phyloP scores from a whole-genome alignment of 1,140 invertebrate species.

The Coenobita brevimanus region DNA sequence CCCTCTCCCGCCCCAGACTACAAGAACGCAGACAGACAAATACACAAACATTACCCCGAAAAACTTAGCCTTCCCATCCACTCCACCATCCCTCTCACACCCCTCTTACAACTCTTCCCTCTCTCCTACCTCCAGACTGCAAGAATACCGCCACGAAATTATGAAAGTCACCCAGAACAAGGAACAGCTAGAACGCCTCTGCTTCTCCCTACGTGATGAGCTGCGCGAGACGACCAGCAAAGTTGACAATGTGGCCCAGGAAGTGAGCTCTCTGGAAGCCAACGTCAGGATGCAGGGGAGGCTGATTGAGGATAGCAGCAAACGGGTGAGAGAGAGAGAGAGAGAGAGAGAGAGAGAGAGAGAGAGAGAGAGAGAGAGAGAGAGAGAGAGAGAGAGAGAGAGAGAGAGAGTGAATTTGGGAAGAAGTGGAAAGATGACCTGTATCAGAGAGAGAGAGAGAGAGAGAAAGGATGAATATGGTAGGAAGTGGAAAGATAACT shows the following conservation, averaged over 20 bases:
- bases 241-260: constrained; percentile 71
- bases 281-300: constrained; percentile 61
- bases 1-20: neutral
- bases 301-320: constrained; percentile 65
- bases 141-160: constrained; percentile 62
- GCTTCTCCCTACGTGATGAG: constrained; percentile 71
- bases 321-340: constrained; percentile 9
- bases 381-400: neutral
- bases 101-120: too few species aligned
- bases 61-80: neutral
- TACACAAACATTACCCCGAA: too few species aligned
- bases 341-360: neutral
- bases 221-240: constrained; percentile 71
- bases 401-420: too few species aligned
- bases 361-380: neutral
- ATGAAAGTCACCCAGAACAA: constrained; percentile 58
- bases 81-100: neutral
- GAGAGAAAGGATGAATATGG: too few species aligned
- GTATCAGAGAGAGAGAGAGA: neutral
- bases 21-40: too few species aligned
- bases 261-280: constrained; percentile 62
- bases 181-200: constrained; percentile 58
- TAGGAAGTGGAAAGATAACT: too few species aligned
- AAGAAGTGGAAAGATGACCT: neutral
- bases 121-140: neutral